phyloP scores from a whole-genome alignment of 2,888 invertebrate genomes.

The Podabrus alpinus region DNA sequence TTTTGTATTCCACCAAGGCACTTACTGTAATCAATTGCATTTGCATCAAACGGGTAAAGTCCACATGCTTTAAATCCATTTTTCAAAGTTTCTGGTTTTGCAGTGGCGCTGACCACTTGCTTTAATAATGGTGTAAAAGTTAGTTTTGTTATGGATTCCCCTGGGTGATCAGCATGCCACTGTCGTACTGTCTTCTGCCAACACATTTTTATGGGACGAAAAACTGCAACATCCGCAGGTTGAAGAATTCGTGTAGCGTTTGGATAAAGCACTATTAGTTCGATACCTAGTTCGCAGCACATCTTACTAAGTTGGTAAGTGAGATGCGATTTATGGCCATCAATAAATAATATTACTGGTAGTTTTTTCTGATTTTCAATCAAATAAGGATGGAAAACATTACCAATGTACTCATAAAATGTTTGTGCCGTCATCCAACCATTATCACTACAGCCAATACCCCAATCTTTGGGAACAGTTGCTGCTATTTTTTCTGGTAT shows the following conservation, averaged over 20 bases:
- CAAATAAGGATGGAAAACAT: slow-evolving; percentile 1
- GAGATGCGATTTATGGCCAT: neutral
- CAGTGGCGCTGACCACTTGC: neutral
- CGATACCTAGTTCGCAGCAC: neutral
- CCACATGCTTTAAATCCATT: slow-evolving; percentile 35
- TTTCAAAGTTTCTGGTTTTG: slow-evolving; percentile 28
- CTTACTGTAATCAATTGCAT: slow-evolving; percentile 25
- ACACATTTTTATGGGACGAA: slow-evolving; percentile 36
- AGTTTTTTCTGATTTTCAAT: neutral
- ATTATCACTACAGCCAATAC: slow-evolving; percentile 1
- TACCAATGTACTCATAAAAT: neutral
- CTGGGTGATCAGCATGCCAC: neutral
- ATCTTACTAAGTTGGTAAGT: neutral
- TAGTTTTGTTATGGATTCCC: slow-evolving; percentile 2
- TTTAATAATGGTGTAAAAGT: neutral
- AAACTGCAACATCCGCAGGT: slow-evolving; percentile 42
- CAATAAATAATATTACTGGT: neutral
- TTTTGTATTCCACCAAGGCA: slow-evolving; percentile 2
- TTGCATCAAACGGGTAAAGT: slow-evolving; percentile 29
- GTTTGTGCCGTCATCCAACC: neutral
- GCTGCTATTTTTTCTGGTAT: slow-evolving; percentile 2
- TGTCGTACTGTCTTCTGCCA: slow-evolving; percentile 24
- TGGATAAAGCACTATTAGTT: slow-evolving; percentile 8
- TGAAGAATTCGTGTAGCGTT: slow-evolving; percentile 42
- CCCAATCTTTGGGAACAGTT: slow-evolving; percentile 11